phyloP scores from a whole-genome alignment of 2,888 invertebrate genomes.

The Drosophila percnosoma region DNA sequence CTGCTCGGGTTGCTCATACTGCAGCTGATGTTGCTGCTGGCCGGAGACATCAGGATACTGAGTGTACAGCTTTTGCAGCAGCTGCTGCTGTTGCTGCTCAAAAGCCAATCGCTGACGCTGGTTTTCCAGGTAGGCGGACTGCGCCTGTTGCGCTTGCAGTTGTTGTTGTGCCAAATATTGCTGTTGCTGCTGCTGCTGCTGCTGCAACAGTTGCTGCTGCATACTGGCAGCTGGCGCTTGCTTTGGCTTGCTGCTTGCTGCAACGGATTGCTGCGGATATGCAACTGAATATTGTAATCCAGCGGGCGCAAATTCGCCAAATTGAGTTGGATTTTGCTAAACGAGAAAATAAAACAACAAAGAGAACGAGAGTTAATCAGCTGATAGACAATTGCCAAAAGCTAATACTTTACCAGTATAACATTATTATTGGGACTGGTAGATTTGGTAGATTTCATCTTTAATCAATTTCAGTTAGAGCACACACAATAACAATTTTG shows the following conservation, averaged over 20 bases:
- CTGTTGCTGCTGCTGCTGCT: constrained; percentile 51
- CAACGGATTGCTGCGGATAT: constrained; percentile 41
- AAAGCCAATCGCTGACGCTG: constrained; percentile 76
- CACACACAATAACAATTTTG: constrained; percentile 26
- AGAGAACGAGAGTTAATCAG: not conserved
- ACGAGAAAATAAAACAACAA: not conserved
- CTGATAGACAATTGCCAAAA: not conserved
- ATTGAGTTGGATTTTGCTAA: constrained; percentile 46
- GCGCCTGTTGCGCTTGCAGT: constrained; percentile 69
- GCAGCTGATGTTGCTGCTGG: constrained; percentile 29
- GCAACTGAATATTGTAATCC: constrained; percentile 45
- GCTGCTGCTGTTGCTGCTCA: constrained; percentile 75
- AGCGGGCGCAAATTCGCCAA: constrained; percentile 26
- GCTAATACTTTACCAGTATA: constrained; percentile 37
- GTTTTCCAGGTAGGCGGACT: constrained; percentile 70
- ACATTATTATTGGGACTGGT: constrained; percentile 15
- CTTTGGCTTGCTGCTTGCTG: constrained; percentile 42
- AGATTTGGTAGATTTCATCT: constrained; percentile 50
- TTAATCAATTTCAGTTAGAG: not conserved
- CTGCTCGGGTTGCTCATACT: constrained; percentile 8
- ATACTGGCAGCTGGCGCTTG: constrained; percentile 33
- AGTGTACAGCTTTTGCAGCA: constrained; percentile 76
- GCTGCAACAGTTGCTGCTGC: constrained; percentile 54
- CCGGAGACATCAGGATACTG: constrained; percentile 64
- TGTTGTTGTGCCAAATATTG: constrained; percentile 41